Percentiles rank a stretch among this genome's conserved stretches.
phyloP scores from a whole-genome alignment of 2,888 invertebrate genomes.

The Seira sanloemensis region DNA sequence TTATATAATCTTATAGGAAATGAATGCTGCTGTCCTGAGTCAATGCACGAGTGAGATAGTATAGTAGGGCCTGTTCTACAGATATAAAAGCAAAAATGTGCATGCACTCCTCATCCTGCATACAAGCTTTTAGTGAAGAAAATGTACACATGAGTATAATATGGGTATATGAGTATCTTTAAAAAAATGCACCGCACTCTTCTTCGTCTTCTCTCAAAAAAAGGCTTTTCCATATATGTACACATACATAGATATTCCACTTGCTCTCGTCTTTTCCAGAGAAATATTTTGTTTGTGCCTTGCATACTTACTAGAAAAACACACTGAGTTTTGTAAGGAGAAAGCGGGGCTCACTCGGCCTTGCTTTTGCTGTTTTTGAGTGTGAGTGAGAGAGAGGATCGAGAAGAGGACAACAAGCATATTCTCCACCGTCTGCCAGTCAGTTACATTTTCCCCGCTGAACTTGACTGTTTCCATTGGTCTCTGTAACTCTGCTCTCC shows the following conservation, averaged over 20 bases:
- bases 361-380: not conserved
- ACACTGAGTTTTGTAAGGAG: not conserved
- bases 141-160: not conserved
- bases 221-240: not conserved
- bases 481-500: not conserved
- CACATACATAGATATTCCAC: no score
- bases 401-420: not conserved
- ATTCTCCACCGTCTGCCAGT: conserved; percentile 37
- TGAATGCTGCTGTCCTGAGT: not conserved
- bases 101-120: conserved; percentile 35
- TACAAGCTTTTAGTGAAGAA: no score
- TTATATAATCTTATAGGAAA: not conserved
- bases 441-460: conserved; percentile 59
- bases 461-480: conserved; percentile 62
- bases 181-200: not conserved
- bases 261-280: not conserved
- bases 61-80: conserved; percentile 14
- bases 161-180: no score
- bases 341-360: conserved; percentile 3
- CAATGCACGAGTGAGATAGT: not conserved
- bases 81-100: conserved; percentile 22
- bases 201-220: not conserved
- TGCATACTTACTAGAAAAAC: not conserved
- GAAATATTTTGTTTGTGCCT: conserved; percentile 18
- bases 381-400: not conserved